Conservation (phyloP, 2,888 invertebrate species). For the Boloria selene region DNA sequence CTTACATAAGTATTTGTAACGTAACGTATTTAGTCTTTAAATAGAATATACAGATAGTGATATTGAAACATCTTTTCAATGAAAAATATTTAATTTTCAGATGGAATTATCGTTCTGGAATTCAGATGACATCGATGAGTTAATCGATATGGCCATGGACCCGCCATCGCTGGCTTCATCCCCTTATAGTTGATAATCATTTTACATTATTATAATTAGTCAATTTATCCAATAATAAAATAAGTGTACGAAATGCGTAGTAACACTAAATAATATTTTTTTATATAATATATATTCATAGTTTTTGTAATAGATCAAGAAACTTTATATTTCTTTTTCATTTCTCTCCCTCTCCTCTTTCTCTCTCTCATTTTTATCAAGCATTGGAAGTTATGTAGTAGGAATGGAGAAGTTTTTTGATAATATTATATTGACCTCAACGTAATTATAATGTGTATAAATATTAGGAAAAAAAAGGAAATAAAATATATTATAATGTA, state of each 20-base stretch:
- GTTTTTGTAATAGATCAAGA: slow-evolving; percentile 44
- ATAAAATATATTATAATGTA: too few relatives aligned
- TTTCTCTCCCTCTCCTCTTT: too few relatives aligned
- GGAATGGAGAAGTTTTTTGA: too few relatives aligned
- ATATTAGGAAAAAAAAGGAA: too few relatives aligned
- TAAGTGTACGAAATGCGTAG: slow-evolving; percentile 29
- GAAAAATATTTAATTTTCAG: slow-evolving; percentile 49
- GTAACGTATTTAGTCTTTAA: too few relatives aligned
- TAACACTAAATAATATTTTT: slow-evolving; percentile 46
- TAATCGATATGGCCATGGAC: slow-evolving; percentile 76
- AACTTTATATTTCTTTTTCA: background rate
- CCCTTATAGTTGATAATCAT: slow-evolving; percentile 42
- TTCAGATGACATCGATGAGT: slow-evolving; percentile 72
- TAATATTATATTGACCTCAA: too few relatives aligned
- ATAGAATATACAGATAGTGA: too few relatives aligned
- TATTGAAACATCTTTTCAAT: too few relatives aligned
- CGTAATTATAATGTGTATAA: too few relatives aligned
- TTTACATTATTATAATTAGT: slow-evolving; percentile 28
- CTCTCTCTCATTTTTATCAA: too few relatives aligned
- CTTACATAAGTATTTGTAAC: too few relatives aligned
- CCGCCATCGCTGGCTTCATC: slow-evolving; percentile 56
- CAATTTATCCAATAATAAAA: slow-evolving; percentile 22
- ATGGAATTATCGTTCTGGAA: slow-evolving; percentile 77
- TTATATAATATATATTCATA: slow-evolving; percentile 40
- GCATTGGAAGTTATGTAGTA: too few relatives aligned